phyloP scores from a whole-genome alignment of 2,113 vertebrate species.

The Cygnus atratus region DNA sequence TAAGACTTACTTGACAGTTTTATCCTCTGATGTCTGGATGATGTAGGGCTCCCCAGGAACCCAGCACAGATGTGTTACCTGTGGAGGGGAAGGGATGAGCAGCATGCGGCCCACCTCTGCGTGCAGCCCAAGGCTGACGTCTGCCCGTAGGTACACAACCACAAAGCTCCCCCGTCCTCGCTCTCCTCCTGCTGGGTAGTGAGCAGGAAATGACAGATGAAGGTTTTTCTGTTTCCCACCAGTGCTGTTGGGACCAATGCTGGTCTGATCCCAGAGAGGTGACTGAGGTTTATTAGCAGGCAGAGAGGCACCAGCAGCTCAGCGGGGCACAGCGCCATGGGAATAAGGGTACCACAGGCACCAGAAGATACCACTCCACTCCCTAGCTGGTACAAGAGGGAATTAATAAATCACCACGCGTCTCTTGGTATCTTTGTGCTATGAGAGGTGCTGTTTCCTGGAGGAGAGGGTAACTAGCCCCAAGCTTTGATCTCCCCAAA shows the following conservation, averaged over 20 bases:
- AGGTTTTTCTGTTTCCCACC: background rate
- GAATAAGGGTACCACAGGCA: background rate
- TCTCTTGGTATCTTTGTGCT: background rate
- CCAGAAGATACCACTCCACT: background rate
- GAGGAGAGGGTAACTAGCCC: background rate
- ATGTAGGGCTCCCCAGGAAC: slow-evolving; percentile 87
- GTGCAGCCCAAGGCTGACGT: background rate
- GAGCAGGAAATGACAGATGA: background rate
- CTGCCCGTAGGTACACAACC: background rate
- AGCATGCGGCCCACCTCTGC: background rate
- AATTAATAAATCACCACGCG: rapidly evolving
- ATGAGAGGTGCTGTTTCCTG: background rate
- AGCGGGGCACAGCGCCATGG: background rate
- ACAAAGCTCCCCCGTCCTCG: background rate
- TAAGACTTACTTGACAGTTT: slow-evolving; percentile 85
- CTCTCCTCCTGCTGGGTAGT: rapidly evolving
- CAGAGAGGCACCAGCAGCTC: background rate
- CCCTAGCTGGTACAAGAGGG: background rate
- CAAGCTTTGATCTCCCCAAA: background rate
- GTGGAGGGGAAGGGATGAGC: slow-evolving; percentile 12
- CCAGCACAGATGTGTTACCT: slow-evolving; percentile 98
- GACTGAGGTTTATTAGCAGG: background rate
- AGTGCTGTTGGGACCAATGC: background rate
- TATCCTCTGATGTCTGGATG: slow-evolving; percentile 94
- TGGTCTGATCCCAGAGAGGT: background rate